Evolutionary conservation across 2,113 vertebrate genomes (phyloP), one percentile per base, ranked within the genome.

Genomic region (Ciconia stormi): DNA sequence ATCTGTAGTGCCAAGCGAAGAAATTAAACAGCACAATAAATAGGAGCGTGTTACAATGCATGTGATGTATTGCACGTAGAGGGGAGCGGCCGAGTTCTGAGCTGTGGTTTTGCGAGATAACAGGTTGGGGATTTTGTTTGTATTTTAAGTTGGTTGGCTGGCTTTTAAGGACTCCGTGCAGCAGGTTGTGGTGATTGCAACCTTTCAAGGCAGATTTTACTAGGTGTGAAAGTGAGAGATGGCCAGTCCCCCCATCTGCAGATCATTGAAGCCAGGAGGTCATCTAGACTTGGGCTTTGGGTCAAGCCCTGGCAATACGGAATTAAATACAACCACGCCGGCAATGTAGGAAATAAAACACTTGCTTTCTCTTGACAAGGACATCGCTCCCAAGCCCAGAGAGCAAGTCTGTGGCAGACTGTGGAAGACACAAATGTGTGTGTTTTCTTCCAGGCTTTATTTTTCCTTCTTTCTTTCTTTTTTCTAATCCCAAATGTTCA

Each of bases 31-130:
- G 40, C 30, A 29, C 52, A 22, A 30, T 32, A 19, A 34, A 22
- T 4, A 8, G 40, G 40, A 47, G 4, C 13, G 0, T 7, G 29
- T n/a, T 90, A 12, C 20, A 52, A 19, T 40, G 32, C 42, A 0
- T 27, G 62, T 40, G 50, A 65, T 58, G 34, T 32, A 42, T 53
- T 38, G 44, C 50, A 36, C 5, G 0, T 14, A 25, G 71, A 49
- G 34, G 69, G 55, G 50, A 85, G 17, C 2, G 4, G 17, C 19
- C 1, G 12, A 38, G 47, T 72, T 66, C 20, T n/a, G 52, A 56
- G 71, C 58, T 22, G 52, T 67, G 65, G 16, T 38, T 82, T 79
- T 55, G 8, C 23, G 11, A 61, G 65, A 40, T 25, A 70, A 65
- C 49, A 19, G 16, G 22, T 22, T 58, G 44, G 40, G 38, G 26